phyloP scores from a whole-genome alignment of 2,797 vertebrate genomes.

The Pangasius macronema region DNA sequence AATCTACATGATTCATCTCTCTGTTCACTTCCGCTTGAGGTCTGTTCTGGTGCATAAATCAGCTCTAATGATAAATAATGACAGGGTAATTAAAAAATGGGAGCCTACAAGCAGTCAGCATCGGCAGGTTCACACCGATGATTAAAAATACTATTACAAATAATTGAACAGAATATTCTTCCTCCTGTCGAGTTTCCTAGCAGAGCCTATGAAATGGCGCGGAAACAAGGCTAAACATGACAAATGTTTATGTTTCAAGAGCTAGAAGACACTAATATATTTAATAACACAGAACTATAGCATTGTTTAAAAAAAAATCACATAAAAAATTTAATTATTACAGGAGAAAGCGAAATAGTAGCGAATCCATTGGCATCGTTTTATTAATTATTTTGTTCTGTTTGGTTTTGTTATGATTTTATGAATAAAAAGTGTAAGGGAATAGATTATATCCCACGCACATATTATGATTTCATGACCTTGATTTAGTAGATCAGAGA shows the following conservation, averaged over 20 bases:
- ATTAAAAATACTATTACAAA: constrained; percentile 15
- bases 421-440: not conserved
- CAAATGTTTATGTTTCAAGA: not conserved
- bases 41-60: constrained; percentile 19
- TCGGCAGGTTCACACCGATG: constrained; percentile 19
- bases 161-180: constrained; percentile 8
- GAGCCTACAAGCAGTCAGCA: not conserved
- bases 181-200: not conserved
- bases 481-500: not conserved
- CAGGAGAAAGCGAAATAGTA: not conserved
- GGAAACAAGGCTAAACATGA: not conserved
- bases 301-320: not conserved
- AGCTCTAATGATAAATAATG: constrained; percentile 16
- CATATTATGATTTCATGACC: not conserved
- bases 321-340: not conserved
- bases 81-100: constrained; percentile 7
- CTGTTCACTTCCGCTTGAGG: not conserved
- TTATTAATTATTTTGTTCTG: not conserved
- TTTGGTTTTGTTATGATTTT: not conserved
- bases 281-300: not conserved
- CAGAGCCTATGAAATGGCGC: too few species aligned
- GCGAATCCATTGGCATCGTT: not conserved
- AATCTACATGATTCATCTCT: constrained; percentile 11
- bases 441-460: not conserved
- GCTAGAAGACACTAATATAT: not conserved